Conservation (phyloP, 2,888 invertebrate genomes). For the Dolichopus griseipennis region DNA sequence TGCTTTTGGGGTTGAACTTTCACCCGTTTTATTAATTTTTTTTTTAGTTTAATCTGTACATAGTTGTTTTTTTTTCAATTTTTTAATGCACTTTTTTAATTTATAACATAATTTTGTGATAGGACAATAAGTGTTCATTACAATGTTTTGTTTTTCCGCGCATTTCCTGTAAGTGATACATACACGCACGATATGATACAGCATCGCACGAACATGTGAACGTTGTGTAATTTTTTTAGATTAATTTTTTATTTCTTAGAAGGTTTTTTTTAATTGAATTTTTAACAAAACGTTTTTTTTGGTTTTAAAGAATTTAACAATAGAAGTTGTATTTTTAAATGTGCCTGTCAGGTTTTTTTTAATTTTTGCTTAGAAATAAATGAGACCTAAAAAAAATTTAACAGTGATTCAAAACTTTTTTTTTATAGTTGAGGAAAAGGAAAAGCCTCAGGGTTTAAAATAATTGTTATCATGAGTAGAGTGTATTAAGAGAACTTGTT, state of each 20-base stretch:
- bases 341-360: background rate
- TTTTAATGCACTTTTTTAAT: background rate
- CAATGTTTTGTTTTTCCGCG: no score
- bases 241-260: background rate
- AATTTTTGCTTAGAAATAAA: no score
- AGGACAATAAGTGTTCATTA: no score
- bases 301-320: background rate
- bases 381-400: background rate
- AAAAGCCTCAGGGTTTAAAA: background rate
- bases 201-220: no score
- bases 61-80: no score
- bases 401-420: background rate
- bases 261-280: background rate
- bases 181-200: background rate
- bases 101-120: background rate
- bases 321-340: no score
- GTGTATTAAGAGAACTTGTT: background rate
- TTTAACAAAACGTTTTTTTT: constrained; percentile 3
- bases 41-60: no score
- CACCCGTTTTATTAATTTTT: no score
- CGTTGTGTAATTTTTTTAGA: background rate
- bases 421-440: background rate
- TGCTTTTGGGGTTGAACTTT: no score
- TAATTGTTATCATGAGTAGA: background rate
- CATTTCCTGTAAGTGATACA: background rate